Percentiles rank a stretch among this genome's conserved stretches.
These are phyloP conservation scores for Phocides pigmalion DNA, from an alignment of 1,140 invertebrate species.

Conservation along the genomic window DNA sequence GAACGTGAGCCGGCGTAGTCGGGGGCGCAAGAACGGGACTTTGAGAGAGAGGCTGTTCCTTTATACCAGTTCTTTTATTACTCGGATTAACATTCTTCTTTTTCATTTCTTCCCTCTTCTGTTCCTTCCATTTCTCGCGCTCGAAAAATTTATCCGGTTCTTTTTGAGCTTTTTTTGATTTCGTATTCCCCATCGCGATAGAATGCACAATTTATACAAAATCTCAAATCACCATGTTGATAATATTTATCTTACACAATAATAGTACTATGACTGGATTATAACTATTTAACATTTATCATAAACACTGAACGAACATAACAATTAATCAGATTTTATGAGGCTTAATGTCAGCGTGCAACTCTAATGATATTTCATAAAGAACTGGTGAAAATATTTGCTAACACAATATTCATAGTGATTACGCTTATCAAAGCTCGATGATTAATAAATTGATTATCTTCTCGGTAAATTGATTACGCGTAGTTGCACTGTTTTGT, in stretches of 20 bases:
- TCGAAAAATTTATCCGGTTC: slow-evolving; percentile 78
- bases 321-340: too few species aligned
- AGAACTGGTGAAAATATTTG: slow-evolving; percentile 51
- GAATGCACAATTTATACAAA: slow-evolving; percentile 31
- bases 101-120: slow-evolving; percentile 65
- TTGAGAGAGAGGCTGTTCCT: slow-evolving; percentile 49
- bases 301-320: not conserved
- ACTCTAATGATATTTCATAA: slow-evolving; percentile 30
- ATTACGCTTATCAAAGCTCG: slow-evolving; percentile 57
- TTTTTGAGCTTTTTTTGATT: slow-evolving; percentile 68
- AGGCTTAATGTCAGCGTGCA: not conserved
- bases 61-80: slow-evolving; percentile 54
- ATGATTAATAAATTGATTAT: slow-evolving; percentile 61
- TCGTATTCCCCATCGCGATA: slow-evolving; percentile 75
- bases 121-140: slow-evolving; percentile 67
- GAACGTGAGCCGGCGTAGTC: slow-evolving; percentile 51
- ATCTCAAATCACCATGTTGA: slow-evolving; percentile 26
- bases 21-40: slow-evolving; percentile 34
- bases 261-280: slow-evolving; percentile 5
- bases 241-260: not conserved
- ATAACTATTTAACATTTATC: slow-evolving; percentile 28
- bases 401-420: slow-evolving; percentile 48
- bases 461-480: slow-evolving; percentile 54
- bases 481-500: slow-evolving; percentile 47
- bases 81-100: slow-evolving; percentile 53